Conservation (phyloP, 2,797 vertebrate genomes). For the Anniella stebbinsi region DNA sequence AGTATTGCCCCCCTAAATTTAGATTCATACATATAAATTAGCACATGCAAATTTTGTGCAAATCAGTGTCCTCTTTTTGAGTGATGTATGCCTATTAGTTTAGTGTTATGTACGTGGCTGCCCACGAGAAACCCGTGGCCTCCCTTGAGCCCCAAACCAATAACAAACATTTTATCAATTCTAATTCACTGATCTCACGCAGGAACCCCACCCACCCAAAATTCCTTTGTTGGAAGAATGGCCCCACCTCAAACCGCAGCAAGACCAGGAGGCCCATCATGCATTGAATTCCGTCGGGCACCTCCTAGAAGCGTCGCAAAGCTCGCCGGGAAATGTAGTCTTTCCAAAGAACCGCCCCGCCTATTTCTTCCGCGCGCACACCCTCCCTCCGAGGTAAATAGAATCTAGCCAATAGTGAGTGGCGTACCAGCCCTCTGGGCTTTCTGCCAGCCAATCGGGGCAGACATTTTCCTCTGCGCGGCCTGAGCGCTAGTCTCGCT, state of each 20-base stretch:
- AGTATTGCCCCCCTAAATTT: too few relatives aligned
- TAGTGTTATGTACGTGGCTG: too few relatives aligned
- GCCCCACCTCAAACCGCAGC: neutral
- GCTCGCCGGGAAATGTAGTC: constrained; percentile 57
- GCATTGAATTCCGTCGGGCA: too few relatives aligned
- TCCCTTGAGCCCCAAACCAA: neutral
- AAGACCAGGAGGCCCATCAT: neutral
- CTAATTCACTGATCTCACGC: neutral
- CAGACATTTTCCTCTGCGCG: neutral
- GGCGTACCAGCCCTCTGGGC: fast-evolving
- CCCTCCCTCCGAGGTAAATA: neutral
- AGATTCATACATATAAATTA: too few relatives aligned
- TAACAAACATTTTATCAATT: neutral
- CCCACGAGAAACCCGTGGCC: neutral
- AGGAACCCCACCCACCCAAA: too few relatives aligned
- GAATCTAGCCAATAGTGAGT: constrained; percentile 25
- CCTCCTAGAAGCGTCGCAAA: fast-evolving
- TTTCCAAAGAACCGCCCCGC: fast-evolving
- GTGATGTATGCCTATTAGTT: too few relatives aligned
- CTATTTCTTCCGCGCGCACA: neutral
- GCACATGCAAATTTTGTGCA: too few relatives aligned
- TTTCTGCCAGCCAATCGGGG: constrained; percentile 28
- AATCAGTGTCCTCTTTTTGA: too few relatives aligned
- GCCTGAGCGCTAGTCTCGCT: constrained; percentile 40
- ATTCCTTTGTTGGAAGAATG: neutral